A percentile compares a stretch with the other conserved stretches of the same genome.
These are phyloP conservation scores for Drosophila equinoxialis DNA, from an alignment of 1,140 invertebrate species.

Conservation along the genomic window DNA sequence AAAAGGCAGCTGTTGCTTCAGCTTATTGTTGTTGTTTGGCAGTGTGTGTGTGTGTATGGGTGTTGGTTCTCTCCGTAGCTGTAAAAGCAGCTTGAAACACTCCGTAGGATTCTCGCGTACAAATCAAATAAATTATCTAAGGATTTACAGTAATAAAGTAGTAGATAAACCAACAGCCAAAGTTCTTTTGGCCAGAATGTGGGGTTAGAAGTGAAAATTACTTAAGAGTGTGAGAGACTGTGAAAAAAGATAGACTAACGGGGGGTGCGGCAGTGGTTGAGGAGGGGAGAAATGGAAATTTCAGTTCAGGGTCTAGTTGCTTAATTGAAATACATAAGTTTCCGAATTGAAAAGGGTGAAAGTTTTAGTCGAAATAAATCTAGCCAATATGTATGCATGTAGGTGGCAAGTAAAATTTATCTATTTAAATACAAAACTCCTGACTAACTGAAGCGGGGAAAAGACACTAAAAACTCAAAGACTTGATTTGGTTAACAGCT, in stretches of 20 bases:
- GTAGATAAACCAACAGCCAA: conserved; percentile 72
- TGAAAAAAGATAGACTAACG: not conserved
- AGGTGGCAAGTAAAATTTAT: not conserved
- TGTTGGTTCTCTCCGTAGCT: conserved; percentile 22
- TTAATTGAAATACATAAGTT: conserved; percentile 15
- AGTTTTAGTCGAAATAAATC: not conserved
- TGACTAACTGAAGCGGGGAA: not conserved
- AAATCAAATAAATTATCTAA: conserved; percentile 81
- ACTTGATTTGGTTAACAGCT: too few relatives aligned
- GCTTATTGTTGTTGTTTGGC: conserved; percentile 49
- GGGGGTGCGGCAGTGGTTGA: not conserved
- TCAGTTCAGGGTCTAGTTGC: conserved; percentile 42
- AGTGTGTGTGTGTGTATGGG: conserved; percentile 22
- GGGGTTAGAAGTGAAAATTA: conserved; percentile 31
- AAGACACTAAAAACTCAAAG: not conserved
- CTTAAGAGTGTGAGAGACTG: not conserved
- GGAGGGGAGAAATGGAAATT: conserved; percentile 35
- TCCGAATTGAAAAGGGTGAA: conserved; percentile 8
- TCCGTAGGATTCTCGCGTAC: conserved; percentile 65
- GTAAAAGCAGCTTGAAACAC: conserved; percentile 28
- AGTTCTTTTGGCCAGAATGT: conserved; percentile 39
- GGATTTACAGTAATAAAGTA: conserved; percentile 81
- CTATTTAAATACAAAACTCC: not conserved
- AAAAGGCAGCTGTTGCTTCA: conserved; percentile 71
- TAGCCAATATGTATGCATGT: not conserved